These are phyloP conservation scores for Xerus inauris DNA, from an alignment of 2,113 vertebrate genomes.

Conservation along the genomic window DNA sequence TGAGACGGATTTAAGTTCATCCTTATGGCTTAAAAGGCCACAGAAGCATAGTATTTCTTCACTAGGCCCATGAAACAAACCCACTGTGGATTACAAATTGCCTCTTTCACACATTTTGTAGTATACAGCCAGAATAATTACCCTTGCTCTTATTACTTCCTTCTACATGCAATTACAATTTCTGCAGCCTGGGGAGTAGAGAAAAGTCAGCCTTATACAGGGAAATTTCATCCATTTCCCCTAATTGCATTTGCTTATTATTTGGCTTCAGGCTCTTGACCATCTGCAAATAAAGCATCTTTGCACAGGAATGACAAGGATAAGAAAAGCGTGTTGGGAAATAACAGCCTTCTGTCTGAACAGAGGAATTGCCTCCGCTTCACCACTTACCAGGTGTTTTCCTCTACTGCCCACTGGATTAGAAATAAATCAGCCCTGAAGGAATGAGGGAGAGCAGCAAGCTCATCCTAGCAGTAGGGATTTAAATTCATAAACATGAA, in stretches of 20 bases:
- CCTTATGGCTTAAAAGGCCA: background rate
- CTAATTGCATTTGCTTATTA: slow-evolving; percentile 34
- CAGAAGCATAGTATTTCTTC: background rate
- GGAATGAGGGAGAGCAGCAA: background rate
- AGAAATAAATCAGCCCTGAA: background rate
- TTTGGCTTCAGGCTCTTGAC: slow-evolving; percentile 4
- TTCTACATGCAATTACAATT: background rate
- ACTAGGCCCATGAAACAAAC: slow-evolving; percentile 10
- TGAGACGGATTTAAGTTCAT: background rate
- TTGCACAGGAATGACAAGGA: background rate
- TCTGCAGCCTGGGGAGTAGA: background rate
- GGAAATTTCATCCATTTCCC: background rate
- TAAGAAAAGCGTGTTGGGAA: background rate
- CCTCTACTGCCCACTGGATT: background rate
- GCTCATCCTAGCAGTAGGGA: background rate
- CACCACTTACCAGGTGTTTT: background rate
- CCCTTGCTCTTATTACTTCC: background rate
- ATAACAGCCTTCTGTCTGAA: background rate
- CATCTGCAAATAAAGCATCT: background rate
- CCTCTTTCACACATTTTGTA: background rate
- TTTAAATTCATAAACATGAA: slow-evolving; percentile 17
- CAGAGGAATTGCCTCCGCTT: background rate
- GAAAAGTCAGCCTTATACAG: background rate
- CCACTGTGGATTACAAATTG: background rate
- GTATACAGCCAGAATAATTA: background rate